Conservation (phyloP, 1,140 invertebrate species). For the Choristoneura fumiferana region DNA sequence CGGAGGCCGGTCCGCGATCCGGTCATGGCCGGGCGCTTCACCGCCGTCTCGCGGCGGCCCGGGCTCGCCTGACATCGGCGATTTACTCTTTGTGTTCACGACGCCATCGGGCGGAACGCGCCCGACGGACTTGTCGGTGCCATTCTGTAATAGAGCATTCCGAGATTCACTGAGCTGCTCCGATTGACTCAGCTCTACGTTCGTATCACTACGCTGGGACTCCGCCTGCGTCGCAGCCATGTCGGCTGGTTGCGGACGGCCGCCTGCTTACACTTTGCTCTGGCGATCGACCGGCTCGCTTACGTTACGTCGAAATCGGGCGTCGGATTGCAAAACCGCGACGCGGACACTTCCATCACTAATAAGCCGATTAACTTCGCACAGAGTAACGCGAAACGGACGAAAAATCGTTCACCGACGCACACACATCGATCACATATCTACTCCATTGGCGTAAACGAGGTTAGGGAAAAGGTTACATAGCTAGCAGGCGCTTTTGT, state of each 20-base stretch:
- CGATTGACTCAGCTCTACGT: constrained; percentile 80
- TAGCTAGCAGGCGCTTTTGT: constrained; percentile 77
- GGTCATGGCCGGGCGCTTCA: constrained; percentile 67
- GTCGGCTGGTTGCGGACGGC: constrained; percentile 78
- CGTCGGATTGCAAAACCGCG: constrained; percentile 77
- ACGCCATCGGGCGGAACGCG: constrained; percentile 75
- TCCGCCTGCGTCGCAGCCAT: constrained; percentile 83
- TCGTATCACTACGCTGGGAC: constrained; percentile 81
- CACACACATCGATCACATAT: constrained; percentile 83
- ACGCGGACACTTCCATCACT: constrained; percentile 78
- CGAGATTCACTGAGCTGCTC: constrained; percentile 81
- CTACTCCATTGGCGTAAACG: constrained; percentile 84
- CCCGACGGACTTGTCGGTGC: constrained; percentile 77
- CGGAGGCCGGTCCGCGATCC: constrained; percentile 56
- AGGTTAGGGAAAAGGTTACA: constrained; percentile 84
- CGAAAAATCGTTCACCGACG: constrained; percentile 81
- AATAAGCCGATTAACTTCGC: constrained; percentile 77
- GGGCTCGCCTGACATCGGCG: constrained; percentile 71
- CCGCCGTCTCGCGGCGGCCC: constrained; percentile 66
- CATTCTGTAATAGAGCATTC: constrained; percentile 81
- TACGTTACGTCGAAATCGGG: constrained; percentile 79
- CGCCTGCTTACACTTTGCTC: constrained; percentile 76
- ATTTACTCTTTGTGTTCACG: constrained; percentile 76
- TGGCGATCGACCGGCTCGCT: constrained; percentile 77
- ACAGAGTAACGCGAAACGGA: constrained; percentile 75